phyloP scores from a whole-genome alignment of 2,888 invertebrate species.

The Leptarthrus brevirostris region DNA sequence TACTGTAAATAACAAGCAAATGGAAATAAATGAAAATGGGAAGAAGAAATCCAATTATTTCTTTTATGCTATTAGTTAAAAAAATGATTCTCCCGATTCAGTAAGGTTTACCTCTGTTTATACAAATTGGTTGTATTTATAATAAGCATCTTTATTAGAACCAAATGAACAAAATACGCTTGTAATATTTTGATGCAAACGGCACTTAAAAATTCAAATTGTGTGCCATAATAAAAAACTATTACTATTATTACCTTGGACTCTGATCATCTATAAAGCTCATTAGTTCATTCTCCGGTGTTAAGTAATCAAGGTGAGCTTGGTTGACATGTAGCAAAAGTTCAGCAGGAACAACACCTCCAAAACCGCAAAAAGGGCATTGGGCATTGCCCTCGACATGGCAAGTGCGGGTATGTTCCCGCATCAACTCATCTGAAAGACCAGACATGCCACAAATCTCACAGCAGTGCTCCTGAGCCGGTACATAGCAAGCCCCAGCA shows the following conservation, averaged over 20 bases:
- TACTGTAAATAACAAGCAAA: too few relatives aligned
- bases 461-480: constrained; percentile 70
- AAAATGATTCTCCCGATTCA: too few relatives aligned
- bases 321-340: constrained; percentile 84
- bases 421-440: constrained; percentile 81
- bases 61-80: too few relatives aligned
- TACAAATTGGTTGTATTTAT: too few relatives aligned
- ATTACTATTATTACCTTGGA: constrained; percentile 71
- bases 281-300: constrained; percentile 81
- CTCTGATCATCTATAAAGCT: constrained; percentile 82
- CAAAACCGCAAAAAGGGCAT: constrained; percentile 86
- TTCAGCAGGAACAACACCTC: constrained; percentile 78
- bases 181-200: too few relatives aligned
- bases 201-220: too few relatives aligned
- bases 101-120: too few relatives aligned
- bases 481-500: constrained; percentile 55
- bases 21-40: too few relatives aligned
- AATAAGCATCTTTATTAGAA: too few relatives aligned
- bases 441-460: constrained; percentile 89
- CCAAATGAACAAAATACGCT: too few relatives aligned
- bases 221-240: too few relatives aligned
- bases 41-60: too few relatives aligned
- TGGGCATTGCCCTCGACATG: constrained; percentile 83
- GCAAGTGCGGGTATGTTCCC: constrained; percentile 80
- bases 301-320: constrained; percentile 85